Evolutionary conservation across 2,888 invertebrate species (phyloP), one percentile per base, ranked within the genome.

Genomic region (Cryptocephalus moraei): DNA sequence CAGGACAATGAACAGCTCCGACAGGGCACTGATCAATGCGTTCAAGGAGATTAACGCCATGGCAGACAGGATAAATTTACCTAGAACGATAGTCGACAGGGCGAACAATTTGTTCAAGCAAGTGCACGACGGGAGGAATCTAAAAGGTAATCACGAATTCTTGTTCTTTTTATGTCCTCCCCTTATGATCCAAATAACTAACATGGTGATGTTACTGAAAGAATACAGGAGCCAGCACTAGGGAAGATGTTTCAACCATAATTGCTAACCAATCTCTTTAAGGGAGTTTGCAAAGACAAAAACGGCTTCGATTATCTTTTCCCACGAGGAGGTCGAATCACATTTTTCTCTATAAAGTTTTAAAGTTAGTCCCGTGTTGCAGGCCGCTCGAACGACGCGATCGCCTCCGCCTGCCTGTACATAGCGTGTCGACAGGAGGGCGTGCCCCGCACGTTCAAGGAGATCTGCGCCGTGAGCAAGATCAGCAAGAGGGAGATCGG

Each of bases 401-500:
- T 99, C 60, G 95, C 96, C 0, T 96, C 99, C 0, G 97, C 99
- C 0, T 99, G 97, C 70, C 77, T 99, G 32, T 99, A 99, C 69
- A 99, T 99, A 53, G 97, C 99, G 0, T 99, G 99, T 64, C 78
- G 99, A 1, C 96, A 99, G 64, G 99, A 99, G 70, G 94, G 95
- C 6, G 99, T 99, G 0, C 97, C 99, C 0, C 81, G 99, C 56
- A 97, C 99, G 9, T 99, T 99, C 70, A 99, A 94, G 73, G 99
- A 99, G 78, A 97, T 99, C 51, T 99, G 97, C 71, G 97, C 97
- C 0, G 94, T 97, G 44, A 96, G 96, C 65, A 94, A 93, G 75
- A 93, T 99, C 48, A 95, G 96, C 63, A 99, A 99, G 74, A 95
- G 97, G 63, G 99, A 99, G 75, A 99, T 99, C 49, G 99, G 99